phyloP scores from a whole-genome alignment of 2,113 vertebrate genomes.

The Upupa epops region DNA sequence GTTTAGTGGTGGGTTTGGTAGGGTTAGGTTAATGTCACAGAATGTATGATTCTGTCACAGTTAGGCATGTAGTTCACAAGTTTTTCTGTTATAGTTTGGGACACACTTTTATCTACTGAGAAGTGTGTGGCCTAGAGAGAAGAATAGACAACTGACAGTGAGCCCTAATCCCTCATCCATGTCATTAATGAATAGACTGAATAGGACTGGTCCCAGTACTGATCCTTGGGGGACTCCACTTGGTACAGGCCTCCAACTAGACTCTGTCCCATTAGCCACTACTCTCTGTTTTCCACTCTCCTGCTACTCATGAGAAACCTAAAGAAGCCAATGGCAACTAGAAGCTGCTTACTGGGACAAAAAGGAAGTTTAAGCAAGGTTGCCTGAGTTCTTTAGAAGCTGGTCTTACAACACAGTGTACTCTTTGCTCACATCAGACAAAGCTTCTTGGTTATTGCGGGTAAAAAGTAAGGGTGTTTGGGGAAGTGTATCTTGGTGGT shows the following conservation, averaged over 20 bases:
- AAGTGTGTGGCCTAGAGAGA: not conserved
- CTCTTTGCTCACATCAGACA: not conserved
- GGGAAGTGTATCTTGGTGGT: not conserved
- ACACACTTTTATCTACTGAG: not conserved
- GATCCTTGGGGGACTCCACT: too few relatives aligned
- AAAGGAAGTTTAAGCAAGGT: not conserved
- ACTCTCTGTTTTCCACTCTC: too few relatives aligned
- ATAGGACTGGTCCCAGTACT: too few relatives aligned
- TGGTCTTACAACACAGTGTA: not conserved
- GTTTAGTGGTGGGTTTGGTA: too few relatives aligned
- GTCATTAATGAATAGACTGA: too few relatives aligned
- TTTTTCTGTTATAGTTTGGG: not conserved
- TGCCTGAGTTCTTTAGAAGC: not conserved
- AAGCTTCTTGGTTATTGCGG: not conserved
- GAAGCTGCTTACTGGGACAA: not conserved
- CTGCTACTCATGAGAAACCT: not conserved
- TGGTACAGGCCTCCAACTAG: too few relatives aligned
- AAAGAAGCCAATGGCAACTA: not conserved
- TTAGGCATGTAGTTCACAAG: not conserved
- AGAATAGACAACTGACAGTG: not conserved
- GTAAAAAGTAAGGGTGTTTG: not conserved
- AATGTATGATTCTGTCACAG: too few relatives aligned
- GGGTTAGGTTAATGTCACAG: too few relatives aligned
- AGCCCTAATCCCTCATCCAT: too few relatives aligned
- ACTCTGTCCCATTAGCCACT: too few relatives aligned